phyloP scores from a whole-genome alignment of 2,888 invertebrate species.

The Anodontia alba region DNA sequence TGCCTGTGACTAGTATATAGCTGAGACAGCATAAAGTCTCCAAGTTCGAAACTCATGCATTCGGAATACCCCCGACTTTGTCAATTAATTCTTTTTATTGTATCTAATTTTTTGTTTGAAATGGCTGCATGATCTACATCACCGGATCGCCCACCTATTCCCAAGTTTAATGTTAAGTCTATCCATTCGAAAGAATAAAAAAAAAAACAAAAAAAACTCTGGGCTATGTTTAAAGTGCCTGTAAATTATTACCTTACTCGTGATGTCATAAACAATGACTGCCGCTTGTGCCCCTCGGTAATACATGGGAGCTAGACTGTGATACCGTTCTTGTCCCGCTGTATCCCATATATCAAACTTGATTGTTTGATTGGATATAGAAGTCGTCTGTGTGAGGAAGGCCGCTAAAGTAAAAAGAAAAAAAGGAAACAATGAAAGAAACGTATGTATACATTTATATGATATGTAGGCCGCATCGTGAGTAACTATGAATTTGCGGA shows the following conservation, averaged over 20 bases:
- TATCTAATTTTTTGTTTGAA: too few species aligned
- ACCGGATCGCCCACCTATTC: too few species aligned
- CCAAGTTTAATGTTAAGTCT: too few species aligned
- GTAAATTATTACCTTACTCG: conserved; percentile 92
- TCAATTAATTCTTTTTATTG: too few species aligned
- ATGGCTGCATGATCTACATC: too few species aligned
- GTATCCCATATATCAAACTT: conserved; percentile 99
- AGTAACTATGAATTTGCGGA: neutral
- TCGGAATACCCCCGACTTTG: too few species aligned
- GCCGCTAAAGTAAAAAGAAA: conserved; percentile 89
- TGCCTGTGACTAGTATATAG: too few species aligned
- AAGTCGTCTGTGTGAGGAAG: conserved; percentile 99
- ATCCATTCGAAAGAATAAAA: too few species aligned
- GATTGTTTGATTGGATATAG: conserved; percentile 95
- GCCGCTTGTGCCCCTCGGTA: conserved; percentile 91
- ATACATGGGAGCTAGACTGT: conserved; percentile 99
- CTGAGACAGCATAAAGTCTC: too few species aligned
- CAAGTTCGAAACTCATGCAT: too few species aligned
- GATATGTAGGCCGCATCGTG: neutral
- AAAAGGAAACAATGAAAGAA: neutral
- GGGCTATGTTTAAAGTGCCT: too few species aligned
- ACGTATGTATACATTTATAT: neutral
- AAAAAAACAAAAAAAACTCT: too few species aligned
- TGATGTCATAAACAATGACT: conserved; percentile 99
- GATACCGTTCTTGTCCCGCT: conserved; percentile 98